These are phyloP conservation scores for Chamaea fasciata DNA, from an alignment of 2,113 vertebrate species.

Conservation along the genomic window DNA sequence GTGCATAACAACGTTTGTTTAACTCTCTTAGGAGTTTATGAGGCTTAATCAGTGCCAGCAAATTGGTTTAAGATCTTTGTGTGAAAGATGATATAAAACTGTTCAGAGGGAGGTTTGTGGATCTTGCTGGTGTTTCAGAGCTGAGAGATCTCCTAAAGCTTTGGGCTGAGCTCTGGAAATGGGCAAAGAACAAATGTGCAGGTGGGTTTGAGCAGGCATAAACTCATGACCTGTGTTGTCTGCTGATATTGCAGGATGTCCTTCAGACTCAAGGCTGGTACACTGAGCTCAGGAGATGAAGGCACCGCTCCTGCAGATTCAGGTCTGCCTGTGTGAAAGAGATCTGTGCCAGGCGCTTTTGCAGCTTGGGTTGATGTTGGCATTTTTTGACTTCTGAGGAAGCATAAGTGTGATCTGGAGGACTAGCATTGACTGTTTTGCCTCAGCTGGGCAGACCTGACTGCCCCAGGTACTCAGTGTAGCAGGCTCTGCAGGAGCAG, in stretches of 20 bases:
- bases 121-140: background rate
- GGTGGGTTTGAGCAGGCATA: background rate
- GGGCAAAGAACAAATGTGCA: background rate
- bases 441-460: background rate
- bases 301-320: background rate
- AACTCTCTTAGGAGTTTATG: background rate
- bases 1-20: background rate
- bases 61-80: background rate
- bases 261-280: background rate
- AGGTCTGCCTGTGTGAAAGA: background rate
- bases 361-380: background rate
- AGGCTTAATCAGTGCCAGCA: background rate
- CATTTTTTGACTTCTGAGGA: background rate
- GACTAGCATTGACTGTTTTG: background rate
- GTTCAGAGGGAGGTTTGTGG: background rate
- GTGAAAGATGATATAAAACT: background rate
- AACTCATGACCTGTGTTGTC: background rate
- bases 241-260: background rate
- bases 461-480: accelerated
- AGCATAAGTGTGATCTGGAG: background rate
- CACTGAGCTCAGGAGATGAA: background rate
- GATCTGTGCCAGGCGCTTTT: background rate
- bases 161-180: background rate
- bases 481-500: background rate
- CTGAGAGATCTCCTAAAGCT: background rate